Percentiles rank a stretch among this genome's conserved stretches.
Conservation (phyloP, 2,113 vertebrate species). For the Platysternon megacephalum region DNA sequence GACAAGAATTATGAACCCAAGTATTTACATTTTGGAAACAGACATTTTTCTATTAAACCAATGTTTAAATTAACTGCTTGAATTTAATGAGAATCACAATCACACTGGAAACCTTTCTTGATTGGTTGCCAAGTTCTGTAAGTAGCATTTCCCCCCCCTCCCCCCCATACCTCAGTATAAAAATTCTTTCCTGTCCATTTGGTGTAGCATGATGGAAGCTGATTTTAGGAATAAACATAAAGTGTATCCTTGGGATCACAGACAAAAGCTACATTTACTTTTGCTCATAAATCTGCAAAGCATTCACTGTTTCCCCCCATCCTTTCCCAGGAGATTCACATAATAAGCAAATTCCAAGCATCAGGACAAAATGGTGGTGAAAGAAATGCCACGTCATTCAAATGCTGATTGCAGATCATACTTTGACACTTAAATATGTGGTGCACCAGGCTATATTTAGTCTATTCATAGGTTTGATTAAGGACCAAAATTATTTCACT, state of each 20-base stretch:
- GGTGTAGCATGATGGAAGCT: constrained; percentile 38
- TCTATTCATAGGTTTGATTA: neutral
- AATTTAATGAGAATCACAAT: accelerated
- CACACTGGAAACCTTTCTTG: neutral
- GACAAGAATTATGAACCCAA: neutral
- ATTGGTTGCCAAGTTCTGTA: neutral
- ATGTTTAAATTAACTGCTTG: neutral
- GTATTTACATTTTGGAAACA: neutral
- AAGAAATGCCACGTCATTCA: constrained; percentile 51
- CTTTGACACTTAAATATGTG: neutral
- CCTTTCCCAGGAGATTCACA: constrained; percentile 54
- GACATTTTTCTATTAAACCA: neutral
- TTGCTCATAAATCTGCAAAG: constrained; percentile 50
- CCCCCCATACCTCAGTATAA: neutral
- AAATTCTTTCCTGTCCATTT: neutral
- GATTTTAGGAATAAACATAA: constrained; percentile 33
- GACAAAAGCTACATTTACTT: constrained; percentile 65
- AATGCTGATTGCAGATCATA: constrained; percentile 14
- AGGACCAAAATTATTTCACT: neutral
- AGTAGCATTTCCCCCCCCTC: constrained; percentile 12
- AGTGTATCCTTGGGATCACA: constrained; percentile 27
- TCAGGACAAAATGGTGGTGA: constrained; percentile 75
- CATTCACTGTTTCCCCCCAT: neutral
- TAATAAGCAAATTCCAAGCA: constrained; percentile 61
- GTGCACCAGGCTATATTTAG: neutral